Conservation (phyloP, 92 coral and sea anemone genomes). For the Porites lobata region DNA sequence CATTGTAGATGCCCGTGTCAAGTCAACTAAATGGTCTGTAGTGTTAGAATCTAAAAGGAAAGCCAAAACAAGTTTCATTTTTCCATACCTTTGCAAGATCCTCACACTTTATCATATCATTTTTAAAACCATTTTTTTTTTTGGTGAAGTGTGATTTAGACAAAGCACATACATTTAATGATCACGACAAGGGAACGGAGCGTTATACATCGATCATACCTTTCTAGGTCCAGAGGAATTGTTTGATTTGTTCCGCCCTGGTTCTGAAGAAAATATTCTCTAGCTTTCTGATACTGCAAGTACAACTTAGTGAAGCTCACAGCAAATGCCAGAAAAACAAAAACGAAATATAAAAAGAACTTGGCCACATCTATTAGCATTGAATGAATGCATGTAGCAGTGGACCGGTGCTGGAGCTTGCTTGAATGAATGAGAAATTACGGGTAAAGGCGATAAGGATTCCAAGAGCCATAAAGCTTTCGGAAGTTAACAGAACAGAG, state of each 20-base stretch:
- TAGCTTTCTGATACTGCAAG: conserved; percentile 36
- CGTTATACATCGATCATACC: neutral
- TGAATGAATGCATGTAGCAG: conserved; percentile 79
- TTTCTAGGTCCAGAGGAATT: neutral
- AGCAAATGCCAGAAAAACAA: conserved; percentile 82
- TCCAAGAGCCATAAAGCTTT: conserved; percentile 40
- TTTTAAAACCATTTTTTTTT: too few species aligned
- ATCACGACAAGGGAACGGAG: neutral
- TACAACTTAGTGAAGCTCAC: conserved; percentile 82
- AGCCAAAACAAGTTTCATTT: too few species aligned
- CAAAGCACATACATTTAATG: too few species aligned
- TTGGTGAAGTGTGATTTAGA: too few species aligned
- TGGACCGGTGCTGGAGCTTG: conserved; percentile 69
- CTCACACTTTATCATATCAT: too few species aligned
- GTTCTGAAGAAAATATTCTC: neutral
- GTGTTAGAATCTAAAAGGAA: too few species aligned
- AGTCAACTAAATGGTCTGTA: too few species aligned
- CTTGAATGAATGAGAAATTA: conserved; percentile 43
- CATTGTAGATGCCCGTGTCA: too few species aligned
- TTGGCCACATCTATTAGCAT: conserved; percentile 81
- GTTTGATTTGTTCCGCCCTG: neutral
- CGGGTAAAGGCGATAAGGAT: conserved; percentile 37
- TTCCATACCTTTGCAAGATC: too few species aligned
- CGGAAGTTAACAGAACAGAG: conserved; percentile 43
- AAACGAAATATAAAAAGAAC: conserved; percentile 78